A percentile compares a stretch with the other conserved stretches of the same genome.
These are phyloP conservation scores for Sylvia borin DNA, from an alignment of 2,797 vertebrate genomes.

Conservation along the genomic window DNA sequence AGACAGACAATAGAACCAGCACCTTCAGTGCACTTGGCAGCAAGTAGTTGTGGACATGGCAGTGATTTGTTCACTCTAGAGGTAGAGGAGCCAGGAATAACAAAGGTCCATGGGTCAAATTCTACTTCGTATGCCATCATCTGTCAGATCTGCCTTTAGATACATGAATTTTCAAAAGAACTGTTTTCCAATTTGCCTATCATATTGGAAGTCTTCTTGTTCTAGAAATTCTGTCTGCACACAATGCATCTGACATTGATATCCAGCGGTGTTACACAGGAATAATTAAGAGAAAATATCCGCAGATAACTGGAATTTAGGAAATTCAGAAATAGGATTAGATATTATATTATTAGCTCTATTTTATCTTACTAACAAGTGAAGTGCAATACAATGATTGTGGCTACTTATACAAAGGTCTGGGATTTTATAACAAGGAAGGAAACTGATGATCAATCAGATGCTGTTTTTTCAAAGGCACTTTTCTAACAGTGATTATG, in stretches of 20 bases:
- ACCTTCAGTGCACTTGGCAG: neutral
- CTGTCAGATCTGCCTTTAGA: neutral
- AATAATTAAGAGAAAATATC: conserved; percentile 20
- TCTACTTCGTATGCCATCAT: neutral
- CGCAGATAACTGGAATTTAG: neutral
- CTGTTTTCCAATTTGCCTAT: neutral
- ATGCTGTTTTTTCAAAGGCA: neutral
- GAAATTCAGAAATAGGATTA: neutral
- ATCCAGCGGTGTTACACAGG: neutral
- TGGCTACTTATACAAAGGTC: neutral
- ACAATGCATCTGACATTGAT: neutral
- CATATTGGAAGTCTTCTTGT: neutral
- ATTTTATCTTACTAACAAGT: neutral
- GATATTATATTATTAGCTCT: neutral
- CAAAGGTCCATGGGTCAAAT: neutral
- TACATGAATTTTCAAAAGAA: neutral
- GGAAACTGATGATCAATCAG: neutral
- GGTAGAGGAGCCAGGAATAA: neutral
- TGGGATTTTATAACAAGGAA: neutral
- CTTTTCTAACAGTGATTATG: neutral
- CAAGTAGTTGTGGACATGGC: neutral
- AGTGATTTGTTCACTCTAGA: neutral
- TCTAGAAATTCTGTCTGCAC: neutral
- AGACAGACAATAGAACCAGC: neutral
- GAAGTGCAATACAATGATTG: neutral